Base-by-base conservation (phyloP, 2,113 vertebrate species). In the Empidonax traillii region DNA sequence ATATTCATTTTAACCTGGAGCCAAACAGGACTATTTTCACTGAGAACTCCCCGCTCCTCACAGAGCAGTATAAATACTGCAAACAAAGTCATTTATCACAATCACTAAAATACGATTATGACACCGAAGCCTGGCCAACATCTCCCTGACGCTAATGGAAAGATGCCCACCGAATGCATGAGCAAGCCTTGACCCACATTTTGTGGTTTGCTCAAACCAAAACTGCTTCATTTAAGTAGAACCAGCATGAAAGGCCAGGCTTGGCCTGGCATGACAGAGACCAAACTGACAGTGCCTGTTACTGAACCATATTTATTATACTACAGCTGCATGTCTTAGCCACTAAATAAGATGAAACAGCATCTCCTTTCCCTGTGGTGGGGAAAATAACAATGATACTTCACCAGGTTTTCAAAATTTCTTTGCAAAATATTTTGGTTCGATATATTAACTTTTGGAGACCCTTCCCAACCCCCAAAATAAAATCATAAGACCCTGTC, bases 1-100 rank as follows among this genome's bases (percentile, higher is more conserved):
- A 46, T 55, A 89, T 67, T 86, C 31, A 90, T 84, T 95, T 84
- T 85, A 91, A 93, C 74, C 89, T 77, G 53, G 46, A 94, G 72
- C 47, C 55, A 75, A 91, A 92, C 28, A 78, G 82, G 51, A 41
- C 49, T 71, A 49, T 88, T 94, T 87, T 84, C 83, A 89, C 6
- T 44, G 72, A 90, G 52, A 93, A 24, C n/a, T 87, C 51, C 21
- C 61, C 75, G 41, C 20, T 69, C 61, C 56, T 85, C 28, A 23
- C 51, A 61, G 53, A 89, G 41, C 43, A 39, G 15, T 33, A 56
- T 35, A 84, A 49, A 75, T 72, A 69, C 19, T 72, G 61, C 80
- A 88, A 90, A 74, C 27, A 69, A 83, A 71, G 59, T 33, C n/a
- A 84, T 93, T 77, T 89, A 90, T 94, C 61, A 94, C 75, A 59